Base-by-base conservation (phyloP, 2,888 invertebrate species). In the Erpobdella octoculata region DNA sequence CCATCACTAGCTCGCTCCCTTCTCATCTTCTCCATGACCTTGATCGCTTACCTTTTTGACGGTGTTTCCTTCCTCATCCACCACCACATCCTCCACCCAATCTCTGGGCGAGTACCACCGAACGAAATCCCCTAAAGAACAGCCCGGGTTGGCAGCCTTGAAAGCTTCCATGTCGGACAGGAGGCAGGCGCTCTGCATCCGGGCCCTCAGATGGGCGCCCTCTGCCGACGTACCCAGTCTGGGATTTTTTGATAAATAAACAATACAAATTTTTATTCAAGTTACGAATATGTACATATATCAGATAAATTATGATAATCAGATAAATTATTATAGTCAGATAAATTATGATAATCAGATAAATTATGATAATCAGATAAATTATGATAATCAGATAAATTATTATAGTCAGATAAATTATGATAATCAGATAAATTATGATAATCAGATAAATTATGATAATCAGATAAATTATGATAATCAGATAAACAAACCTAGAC, bases 161-260 rank as follows among this genome's bases (percentile, higher is more conserved):
- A 98, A 98, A 0, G 96, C 91, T 82, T 96, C 93, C 95, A 97
- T 96, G 80, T 98, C 98, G 0, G 96, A 95, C 0, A 92, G 86
- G 18, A 98, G 86, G 0, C 93, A 92, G 0, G 94, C 93, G 81
- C 93, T 91, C 91, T 97, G 96, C 87, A 97, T 90, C 80, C 91
- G 88, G 0, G 95, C 92, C 72, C 94, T 87, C 75, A 93, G 86
- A 80, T 91, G 90, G 12, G 90, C 89, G 12, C 90, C 91, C 78
- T 89, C 88, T 12, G 91, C 89, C 78, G 91, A 89, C 1, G 92
- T 90, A 1, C 93, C 93, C 36, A 96, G 85, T 77, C 91, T 81
- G 74, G 1, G 9, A 3, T 12, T 8, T 62, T 31, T 31, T 28
- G 33, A 33, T 28, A 31, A 5, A 21, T 6, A 41, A 15, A n/a